A percentile compares a stretch with the other conserved stretches of the same genome.
phyloP scores from a whole-genome alignment of 1,140 invertebrate genomes.

The Diabrotica undecimpunctata region DNA sequence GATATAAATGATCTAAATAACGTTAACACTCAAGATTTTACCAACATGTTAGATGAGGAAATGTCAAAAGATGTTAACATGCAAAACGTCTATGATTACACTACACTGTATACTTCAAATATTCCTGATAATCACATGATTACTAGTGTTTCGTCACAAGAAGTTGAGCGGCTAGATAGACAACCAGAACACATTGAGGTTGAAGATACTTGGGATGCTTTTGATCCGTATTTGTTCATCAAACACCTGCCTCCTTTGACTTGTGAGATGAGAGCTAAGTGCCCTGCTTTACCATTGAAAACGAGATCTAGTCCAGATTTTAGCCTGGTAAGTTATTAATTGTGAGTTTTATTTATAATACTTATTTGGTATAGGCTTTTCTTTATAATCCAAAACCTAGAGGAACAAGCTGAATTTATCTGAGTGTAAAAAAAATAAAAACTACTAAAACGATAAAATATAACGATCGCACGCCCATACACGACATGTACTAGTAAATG shows the following conservation, averaged over 20 bases:
- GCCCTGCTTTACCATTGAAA: slow-evolving; percentile 88
- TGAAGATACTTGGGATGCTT: slow-evolving; percentile 70
- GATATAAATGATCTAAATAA: slow-evolving; percentile 43
- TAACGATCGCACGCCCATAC: too few relatives aligned
- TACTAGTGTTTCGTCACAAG: slow-evolving; percentile 42
- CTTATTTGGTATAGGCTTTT: not conserved
- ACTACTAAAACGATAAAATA: too few relatives aligned
- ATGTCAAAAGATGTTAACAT: slow-evolving; percentile 42
- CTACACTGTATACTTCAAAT: slow-evolving; percentile 37
- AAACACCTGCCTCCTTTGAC: slow-evolving; percentile 88
- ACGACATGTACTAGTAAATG: too few relatives aligned
- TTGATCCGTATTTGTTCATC: slow-evolving; percentile 89
- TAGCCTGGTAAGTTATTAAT: slow-evolving; percentile 70
- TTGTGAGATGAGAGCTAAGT: slow-evolving; percentile 77
- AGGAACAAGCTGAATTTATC: not conserved
- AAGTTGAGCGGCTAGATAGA: slow-evolving; percentile 49
- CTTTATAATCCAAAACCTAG: too few relatives aligned
- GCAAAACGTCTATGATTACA: slow-evolving; percentile 42
- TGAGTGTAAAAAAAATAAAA: not conserved
- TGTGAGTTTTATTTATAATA: not conserved
- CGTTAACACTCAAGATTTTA: slow-evolving; percentile 46
- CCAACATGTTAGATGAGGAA: slow-evolving; percentile 46
- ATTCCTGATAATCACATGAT: slow-evolving; percentile 34
- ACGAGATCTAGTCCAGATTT: slow-evolving; percentile 91
- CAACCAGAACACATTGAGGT: slow-evolving; percentile 53